Evolutionary conservation across 64 coral and sea anemone genomes (phyloP).

Genomic region (Catalaphyllia jardinei): DNA sequence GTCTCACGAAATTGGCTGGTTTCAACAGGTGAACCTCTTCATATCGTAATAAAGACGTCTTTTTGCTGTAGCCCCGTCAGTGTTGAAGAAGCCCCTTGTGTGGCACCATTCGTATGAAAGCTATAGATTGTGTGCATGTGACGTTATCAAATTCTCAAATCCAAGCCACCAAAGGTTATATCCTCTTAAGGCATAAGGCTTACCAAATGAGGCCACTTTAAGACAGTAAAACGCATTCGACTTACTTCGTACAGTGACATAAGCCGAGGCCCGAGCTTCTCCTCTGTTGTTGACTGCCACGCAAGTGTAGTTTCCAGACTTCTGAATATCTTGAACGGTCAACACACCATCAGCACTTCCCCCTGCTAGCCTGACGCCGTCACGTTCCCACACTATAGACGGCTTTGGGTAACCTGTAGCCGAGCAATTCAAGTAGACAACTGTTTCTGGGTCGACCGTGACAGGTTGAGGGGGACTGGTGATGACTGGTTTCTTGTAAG

Average conservation of each 20-base stretch:
- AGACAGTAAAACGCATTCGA: not conserved
- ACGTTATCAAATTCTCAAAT: too few species aligned
- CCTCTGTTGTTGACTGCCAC: slow-evolving; percentile 25
- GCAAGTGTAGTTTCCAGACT: slow-evolving; percentile 61
- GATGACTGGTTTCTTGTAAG: slow-evolving; percentile 6
- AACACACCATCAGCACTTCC: slow-evolving; percentile 7
- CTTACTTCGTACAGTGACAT: slow-evolving; percentile 65
- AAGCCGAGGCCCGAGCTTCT: slow-evolving; percentile 13
- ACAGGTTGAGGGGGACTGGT: slow-evolving; percentile 21
- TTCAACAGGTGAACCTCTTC: too few species aligned
- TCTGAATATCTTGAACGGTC: slow-evolving; percentile 18
- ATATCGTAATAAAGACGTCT: too few species aligned
- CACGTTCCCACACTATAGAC: slow-evolving; percentile 42
- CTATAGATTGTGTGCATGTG: too few species aligned
- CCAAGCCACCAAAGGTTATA: too few species aligned
- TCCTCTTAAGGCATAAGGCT: too few species aligned
- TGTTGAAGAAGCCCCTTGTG: too few species aligned
- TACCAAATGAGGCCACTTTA: too few species aligned
- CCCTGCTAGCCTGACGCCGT: not conserved
- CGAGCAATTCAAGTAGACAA: slow-evolving; percentile 60
- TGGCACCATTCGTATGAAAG: too few species aligned
- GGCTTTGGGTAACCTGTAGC: slow-evolving; percentile 49
- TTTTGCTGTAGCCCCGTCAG: too few species aligned
- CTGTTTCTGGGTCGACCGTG: slow-evolving; percentile 66
- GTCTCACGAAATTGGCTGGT: too few species aligned